Evolutionary conservation across 1,140 invertebrate genomes (phyloP).

Genomic region (Habropoda laboriosa): DNA sequence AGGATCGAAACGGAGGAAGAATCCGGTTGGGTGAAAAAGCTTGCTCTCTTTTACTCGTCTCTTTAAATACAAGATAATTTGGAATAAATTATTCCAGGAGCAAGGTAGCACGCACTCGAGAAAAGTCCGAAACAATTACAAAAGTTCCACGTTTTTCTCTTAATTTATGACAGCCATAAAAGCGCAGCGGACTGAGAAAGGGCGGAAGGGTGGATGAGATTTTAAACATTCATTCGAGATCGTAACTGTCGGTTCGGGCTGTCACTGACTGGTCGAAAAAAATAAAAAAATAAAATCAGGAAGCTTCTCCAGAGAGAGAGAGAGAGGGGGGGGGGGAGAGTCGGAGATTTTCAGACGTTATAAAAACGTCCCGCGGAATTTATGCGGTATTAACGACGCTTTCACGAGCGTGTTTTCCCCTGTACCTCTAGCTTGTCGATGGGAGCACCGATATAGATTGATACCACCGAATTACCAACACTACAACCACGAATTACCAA

Average conservation of each 20-base stretch:
- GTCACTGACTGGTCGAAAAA: not conserved
- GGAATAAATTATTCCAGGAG: not conserved
- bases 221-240: not conserved
- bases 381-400: constrained; percentile 36
- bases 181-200: not conserved
- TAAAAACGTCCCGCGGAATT: constrained; percentile 28
- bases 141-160: not conserved
- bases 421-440: not conserved
- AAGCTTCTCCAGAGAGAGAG: too few species aligned
- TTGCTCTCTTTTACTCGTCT: too few species aligned
- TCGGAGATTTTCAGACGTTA: not conserved
- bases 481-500: constrained; percentile 37
- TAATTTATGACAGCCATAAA: not conserved
- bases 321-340: too few species aligned
- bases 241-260: constrained; percentile 10
- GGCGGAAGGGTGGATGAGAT: not conserved
- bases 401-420: constrained; percentile 15
- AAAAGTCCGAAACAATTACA: not conserved
- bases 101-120: not conserved
- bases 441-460: constrained; percentile 6
- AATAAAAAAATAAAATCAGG: not conserved
- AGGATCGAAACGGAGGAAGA: not conserved
- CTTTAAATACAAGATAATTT: too few species aligned
- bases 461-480: constrained; percentile 45
- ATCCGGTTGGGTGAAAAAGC: too few species aligned